Percentiles rank a stretch among this genome's conserved stretches.
phyloP scores from a whole-genome alignment of 2,888 invertebrate species.

The Hermaeophaga mercurialis region DNA sequence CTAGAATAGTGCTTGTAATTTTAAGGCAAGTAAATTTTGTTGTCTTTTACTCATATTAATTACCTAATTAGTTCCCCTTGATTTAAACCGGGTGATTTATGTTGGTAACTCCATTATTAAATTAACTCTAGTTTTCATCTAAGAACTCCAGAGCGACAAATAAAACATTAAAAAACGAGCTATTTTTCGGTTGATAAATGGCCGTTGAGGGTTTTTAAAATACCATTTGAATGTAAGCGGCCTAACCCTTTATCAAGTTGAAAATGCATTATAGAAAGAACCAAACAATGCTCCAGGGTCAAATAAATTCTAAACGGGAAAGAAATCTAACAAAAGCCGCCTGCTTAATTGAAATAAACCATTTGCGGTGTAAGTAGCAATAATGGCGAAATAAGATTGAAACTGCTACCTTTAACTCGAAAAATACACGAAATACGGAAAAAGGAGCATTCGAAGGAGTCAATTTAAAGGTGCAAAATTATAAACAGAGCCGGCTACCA shows the following conservation, averaged over 20 bases:
- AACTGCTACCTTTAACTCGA: constrained; percentile 27
- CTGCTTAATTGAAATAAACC: constrained; percentile 35
- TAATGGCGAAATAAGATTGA: constrained; percentile 26
- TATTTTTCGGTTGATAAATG: background rate
- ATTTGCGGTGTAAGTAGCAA: constrained; percentile 33
- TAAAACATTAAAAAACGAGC: background rate
- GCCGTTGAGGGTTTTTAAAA: constrained; percentile 1
- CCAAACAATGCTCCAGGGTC: constrained; percentile 22
- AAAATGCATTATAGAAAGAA: constrained; percentile 16
- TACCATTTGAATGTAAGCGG: constrained; percentile 13
- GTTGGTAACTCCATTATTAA: too few species aligned
- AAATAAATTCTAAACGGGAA: constrained; percentile 27
- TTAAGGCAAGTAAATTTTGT: too few species aligned
- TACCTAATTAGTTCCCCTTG: too few species aligned
- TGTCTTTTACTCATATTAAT: too few species aligned
- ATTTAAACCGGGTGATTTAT: too few species aligned
- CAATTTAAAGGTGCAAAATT: background rate
- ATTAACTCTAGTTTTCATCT: too few species aligned
- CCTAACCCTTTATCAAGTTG: constrained; percentile 10
- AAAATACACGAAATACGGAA: constrained; percentile 26
- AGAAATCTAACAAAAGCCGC: constrained; percentile 28
- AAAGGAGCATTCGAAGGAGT: background rate
- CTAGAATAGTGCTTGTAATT: too few species aligned
- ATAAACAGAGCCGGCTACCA: background rate
- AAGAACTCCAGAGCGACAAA: background rate